phyloP scores from a whole-genome alignment of 2,113 vertebrate genomes.

The Cyanoliseus patagonus region DNA sequence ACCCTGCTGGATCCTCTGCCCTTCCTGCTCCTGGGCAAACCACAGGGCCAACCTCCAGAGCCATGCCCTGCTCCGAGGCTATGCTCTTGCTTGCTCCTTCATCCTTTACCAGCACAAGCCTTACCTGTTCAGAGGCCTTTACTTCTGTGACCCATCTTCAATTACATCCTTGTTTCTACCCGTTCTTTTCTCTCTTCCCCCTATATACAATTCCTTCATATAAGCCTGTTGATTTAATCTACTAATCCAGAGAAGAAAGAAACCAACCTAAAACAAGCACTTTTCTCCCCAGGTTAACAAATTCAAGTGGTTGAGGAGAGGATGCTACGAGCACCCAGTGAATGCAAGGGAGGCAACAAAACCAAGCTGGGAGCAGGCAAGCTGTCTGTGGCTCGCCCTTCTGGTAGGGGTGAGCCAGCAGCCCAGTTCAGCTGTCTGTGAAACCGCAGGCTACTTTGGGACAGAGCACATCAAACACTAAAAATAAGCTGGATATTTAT shows the following conservation, averaged over 20 bases:
- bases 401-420: not conserved
- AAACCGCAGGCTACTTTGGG: not conserved
- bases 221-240: not conserved
- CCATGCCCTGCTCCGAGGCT: not conserved
- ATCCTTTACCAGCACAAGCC: not conserved
- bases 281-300: not conserved
- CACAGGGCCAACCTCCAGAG: not conserved
- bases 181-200: not conserved
- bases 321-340: not conserved
- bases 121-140: not conserved
- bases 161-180: not conserved
- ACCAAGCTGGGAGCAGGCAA: not conserved
- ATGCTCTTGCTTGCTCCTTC: not conserved
- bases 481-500: constrained; percentile 32
- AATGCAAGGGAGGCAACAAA: not conserved
- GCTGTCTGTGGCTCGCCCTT: not conserved
- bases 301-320: not conserved
- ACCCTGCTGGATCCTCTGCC: not conserved
- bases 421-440: not conserved
- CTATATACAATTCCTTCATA: not conserved
- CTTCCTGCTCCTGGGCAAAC: not conserved
- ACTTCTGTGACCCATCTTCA: not conserved
- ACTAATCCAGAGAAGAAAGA: not conserved
- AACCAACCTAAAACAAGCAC: accelerated
- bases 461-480: not conserved